Evolutionary conservation across 2,888 invertebrate genomes (phyloP), one percentile per base, ranked within the genome.

Genomic region (Euplexia lucipara): DNA sequence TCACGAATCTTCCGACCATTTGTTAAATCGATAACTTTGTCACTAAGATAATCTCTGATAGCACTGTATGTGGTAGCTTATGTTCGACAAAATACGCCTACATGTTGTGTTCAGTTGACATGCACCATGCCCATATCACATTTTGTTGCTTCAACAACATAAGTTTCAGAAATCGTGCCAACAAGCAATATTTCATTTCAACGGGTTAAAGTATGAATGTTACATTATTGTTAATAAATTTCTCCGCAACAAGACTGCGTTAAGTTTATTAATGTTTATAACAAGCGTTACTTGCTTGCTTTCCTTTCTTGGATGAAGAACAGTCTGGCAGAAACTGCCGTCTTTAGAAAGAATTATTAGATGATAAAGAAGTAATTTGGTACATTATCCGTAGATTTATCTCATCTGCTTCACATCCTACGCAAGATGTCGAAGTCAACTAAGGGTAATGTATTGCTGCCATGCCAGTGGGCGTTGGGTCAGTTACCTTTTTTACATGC

Each of bases 111-210:
- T 45, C 22, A 54, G 14, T 63, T 51, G 35, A 32, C 20, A 60
- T 63, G 44, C 26, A 41, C 35, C 47, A 37, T 48, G 7, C 51
- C 20, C 42, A 56, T 70, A 49, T 30, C 39, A 60, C 26, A 71
- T 79, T 75, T 78, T 67, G 78, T 82, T 56, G 32, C 41, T 16
- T 32, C 32, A 62, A 30, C 54, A 69, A 52, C 52, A 42, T 65
- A 48, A 65, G 52, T 65, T 65, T 71, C 56, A 77, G 74, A 83
- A 86, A 86, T 88, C 90, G 88, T 90, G 88, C 84, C 78, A 85
- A 83, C 79, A 77, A 75, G 77, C 83, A 87, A 88, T 90, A 91
- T 86, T 88, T 90, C 89, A 91, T 89, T 88, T 87, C 84, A 81
- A 83, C 84, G 67, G 75, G 81, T 75, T 70, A 63, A 72, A 75